Conservation (phyloP, 2,888 invertebrate genomes). For the Aethes cnicana region DNA sequence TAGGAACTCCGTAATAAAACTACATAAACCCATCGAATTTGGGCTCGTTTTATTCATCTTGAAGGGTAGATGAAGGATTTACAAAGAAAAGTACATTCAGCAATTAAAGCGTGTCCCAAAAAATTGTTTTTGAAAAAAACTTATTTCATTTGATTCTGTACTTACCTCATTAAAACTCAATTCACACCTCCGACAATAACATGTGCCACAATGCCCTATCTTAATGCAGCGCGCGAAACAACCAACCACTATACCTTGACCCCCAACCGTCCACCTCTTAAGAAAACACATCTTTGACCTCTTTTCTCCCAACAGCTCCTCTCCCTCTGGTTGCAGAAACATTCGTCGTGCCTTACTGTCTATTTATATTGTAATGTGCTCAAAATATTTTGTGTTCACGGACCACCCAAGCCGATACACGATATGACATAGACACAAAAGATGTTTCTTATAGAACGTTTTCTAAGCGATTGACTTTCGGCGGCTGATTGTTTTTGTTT, state of each 20-base stretch:
- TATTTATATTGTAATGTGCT: constrained; percentile 78
- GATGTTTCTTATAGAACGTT: constrained; percentile 55
- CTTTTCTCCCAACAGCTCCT: no score
- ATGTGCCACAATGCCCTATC: constrained; percentile 52
- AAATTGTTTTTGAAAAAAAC: no score
- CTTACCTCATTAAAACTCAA: constrained; percentile 33
- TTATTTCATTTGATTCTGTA: no score
- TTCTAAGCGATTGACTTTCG: constrained; percentile 39
- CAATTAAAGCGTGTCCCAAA: no score
- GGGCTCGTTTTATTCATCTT: no score
- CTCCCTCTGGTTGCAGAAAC: no score
- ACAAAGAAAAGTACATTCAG: no score
- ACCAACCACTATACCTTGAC: constrained; percentile 47
- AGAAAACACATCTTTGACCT: no score
- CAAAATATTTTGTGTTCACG: constrained; percentile 71
- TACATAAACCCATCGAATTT: no score
- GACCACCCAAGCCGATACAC: constrained; percentile 77
- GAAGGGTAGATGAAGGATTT: no score
- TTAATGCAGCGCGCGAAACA: constrained; percentile 56
- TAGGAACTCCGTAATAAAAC: no score
- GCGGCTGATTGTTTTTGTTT: no score
- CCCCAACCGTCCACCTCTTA: constrained; percentile 7
- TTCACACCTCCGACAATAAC: constrained; percentile 36
- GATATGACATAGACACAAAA: constrained; percentile 73
- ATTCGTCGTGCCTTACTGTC: constrained; percentile 68